A percentile compares a stretch with the other conserved stretches of the same genome.
Conservation (phyloP, 1,140 invertebrate species). For the Tetragnatha versicolor region DNA sequence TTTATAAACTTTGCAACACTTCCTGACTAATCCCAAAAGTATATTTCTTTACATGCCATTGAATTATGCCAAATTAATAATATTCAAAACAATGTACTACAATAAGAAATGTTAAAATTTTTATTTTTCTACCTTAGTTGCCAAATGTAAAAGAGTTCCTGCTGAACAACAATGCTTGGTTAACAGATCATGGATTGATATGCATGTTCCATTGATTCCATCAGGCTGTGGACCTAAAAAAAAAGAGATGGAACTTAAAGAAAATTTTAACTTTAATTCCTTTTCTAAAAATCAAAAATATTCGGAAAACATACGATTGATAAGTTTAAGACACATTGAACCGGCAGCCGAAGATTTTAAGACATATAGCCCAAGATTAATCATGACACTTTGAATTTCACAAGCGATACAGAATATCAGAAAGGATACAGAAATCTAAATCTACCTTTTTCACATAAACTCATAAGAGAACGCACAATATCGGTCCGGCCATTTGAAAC, state of each 20-base stretch:
- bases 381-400: background rate
- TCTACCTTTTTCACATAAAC: conserved; percentile 68
- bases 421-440: background rate
- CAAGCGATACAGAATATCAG: background rate
- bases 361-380: background rate
- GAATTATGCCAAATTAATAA: too few relatives aligned
- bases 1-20: too few relatives aligned
- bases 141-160: conserved; percentile 72
- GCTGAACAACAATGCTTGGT: conserved; percentile 67
- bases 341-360: background rate
- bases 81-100: too few relatives aligned
- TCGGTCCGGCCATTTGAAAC: conserved; percentile 68
- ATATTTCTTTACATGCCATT: too few relatives aligned
- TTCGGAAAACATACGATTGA: background rate
- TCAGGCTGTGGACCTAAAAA: conserved; percentile 48
- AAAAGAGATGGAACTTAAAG: conserved; percentile 8
- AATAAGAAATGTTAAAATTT: too few relatives aligned
- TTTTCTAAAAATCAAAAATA: background rate
- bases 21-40: too few relatives aligned
- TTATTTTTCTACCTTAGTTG: conserved; percentile 73
- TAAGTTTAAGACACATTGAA: background rate
- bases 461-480: conserved; percentile 70
- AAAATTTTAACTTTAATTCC: background rate
- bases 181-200: conserved; percentile 65
- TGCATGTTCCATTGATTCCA: conserved; percentile 56